Percentiles rank a stretch among this genome's conserved stretches.
Evolutionary conservation across 2,113 vertebrate genomes (phyloP).

Genomic region (Delphinapterus leucas): DNA sequence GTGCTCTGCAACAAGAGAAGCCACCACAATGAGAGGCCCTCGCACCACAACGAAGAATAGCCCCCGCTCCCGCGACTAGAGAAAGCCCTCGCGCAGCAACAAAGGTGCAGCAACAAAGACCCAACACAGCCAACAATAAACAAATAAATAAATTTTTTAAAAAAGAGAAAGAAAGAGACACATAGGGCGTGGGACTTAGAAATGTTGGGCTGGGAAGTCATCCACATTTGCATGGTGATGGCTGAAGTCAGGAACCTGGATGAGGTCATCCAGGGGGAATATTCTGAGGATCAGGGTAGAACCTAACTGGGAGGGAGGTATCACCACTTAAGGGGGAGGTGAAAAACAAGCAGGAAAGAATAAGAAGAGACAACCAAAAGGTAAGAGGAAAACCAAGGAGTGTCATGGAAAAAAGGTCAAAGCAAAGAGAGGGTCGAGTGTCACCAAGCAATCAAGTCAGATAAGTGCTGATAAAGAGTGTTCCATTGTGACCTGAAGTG

Average conservation of each 20-base stretch:
- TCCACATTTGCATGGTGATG: neutral
- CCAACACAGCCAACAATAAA: too few species aligned
- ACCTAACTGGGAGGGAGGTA: neutral
- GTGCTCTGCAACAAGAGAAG: too few species aligned
- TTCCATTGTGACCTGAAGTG: neutral
- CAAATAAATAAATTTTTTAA: too few species aligned
- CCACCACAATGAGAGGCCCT: too few species aligned
- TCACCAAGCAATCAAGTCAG: neutral
- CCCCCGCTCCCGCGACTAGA: too few species aligned
- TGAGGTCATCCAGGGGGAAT: neutral
- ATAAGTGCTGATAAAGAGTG: neutral
- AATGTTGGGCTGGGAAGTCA: neutral
- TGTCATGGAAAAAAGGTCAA: neutral
- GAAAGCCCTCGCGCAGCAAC: too few species aligned
- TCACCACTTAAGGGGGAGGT: neutral
- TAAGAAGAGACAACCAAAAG: neutral
- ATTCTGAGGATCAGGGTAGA: neutral
- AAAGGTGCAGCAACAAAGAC: too few species aligned
- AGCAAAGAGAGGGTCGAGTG: neutral
- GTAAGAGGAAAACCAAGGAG: neutral
- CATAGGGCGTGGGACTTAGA: neutral
- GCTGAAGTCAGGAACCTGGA: neutral
- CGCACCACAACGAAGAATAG: too few species aligned
- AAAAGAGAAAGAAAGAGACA: neutral
- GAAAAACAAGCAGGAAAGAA: neutral